phyloP scores from a whole-genome alignment of 2,888 invertebrate species.

The Drosophila demipolita region DNA sequence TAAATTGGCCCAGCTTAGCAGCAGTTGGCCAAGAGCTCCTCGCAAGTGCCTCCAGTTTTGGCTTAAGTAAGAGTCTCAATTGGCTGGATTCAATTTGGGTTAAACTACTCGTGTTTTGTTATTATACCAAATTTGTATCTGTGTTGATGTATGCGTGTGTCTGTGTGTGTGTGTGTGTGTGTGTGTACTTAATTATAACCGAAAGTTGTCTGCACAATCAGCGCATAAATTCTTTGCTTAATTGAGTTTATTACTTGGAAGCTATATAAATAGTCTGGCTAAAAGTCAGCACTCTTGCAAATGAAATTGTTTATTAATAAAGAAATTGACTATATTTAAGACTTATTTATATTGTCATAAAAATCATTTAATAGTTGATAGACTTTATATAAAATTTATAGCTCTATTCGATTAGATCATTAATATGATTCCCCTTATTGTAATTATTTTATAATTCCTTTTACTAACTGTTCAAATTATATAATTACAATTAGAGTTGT shows the following conservation, averaged over 20 bases:
- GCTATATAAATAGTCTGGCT: neutral
- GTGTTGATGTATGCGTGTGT: neutral
- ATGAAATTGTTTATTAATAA: neutral
- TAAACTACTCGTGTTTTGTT: conserved; percentile 44
- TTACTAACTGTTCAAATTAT: neutral
- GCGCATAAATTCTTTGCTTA: neutral
- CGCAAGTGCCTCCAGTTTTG: neutral
- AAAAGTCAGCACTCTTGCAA: neutral
- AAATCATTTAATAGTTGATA: neutral
- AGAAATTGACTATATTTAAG: neutral
- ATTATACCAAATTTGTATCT: conserved; percentile 7
- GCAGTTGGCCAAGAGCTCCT: conserved; percentile 35
- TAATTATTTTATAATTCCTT: neutral
- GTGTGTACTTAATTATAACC: conserved; percentile 29
- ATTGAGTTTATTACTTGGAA: neutral
- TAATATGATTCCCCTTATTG: too few relatives aligned
- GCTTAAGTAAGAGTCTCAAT: conserved; percentile 32
- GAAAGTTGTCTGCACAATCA: neutral
- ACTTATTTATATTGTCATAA: neutral
- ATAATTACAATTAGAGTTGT: too few relatives aligned
- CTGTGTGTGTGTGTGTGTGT: conserved; percentile 1
- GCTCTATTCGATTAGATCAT: too few relatives aligned
- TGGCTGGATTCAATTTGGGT: conserved; percentile 54
- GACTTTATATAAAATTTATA: neutral
- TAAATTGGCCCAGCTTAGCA: conserved; percentile 63